phyloP scores from a whole-genome alignment of 2,113 vertebrate genomes.

The Gila orcuttii region DNA sequence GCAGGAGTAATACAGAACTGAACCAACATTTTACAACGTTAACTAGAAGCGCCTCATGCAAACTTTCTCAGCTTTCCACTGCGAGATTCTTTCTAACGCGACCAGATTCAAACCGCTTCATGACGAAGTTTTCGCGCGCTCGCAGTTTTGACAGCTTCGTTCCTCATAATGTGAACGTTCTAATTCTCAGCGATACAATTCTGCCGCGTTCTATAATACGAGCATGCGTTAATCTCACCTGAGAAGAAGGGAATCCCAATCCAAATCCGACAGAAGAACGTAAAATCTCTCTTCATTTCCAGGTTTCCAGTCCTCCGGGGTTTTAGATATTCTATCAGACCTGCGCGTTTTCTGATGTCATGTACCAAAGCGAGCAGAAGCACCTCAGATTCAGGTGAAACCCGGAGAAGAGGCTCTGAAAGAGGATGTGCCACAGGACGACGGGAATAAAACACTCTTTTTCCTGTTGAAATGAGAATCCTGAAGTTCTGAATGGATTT shows the following conservation, averaged over 20 bases:
- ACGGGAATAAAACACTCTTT: slow-evolving; percentile 54
- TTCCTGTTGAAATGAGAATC: slow-evolving; percentile 68
- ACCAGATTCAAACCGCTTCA: background rate
- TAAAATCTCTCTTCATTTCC: slow-evolving; percentile 88
- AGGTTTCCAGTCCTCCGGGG: slow-evolving; percentile 70
- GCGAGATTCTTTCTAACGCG: background rate
- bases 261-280: slow-evolving; percentile 85
- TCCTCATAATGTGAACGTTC: background rate
- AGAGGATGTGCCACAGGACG: slow-evolving; percentile 63
- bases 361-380: slow-evolving; percentile 45
- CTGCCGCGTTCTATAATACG: background rate
- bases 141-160: background rate
- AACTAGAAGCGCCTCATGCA: background rate
- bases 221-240: slow-evolving; percentile 77
- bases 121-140: background rate
- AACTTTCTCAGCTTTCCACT: background rate
- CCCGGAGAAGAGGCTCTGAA: slow-evolving; percentile 29
- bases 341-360: slow-evolving; percentile 43
- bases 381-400: slow-evolving; percentile 72
- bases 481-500: slow-evolving; percentile 75
- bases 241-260: slow-evolving; percentile 82
- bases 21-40: background rate
- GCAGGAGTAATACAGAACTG: background rate
- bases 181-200: no score
- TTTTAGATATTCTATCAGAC: slow-evolving; percentile 54